Conservation (phyloP, 2,113 vertebrate genomes). For the Nothoprocta pentlandii region DNA sequence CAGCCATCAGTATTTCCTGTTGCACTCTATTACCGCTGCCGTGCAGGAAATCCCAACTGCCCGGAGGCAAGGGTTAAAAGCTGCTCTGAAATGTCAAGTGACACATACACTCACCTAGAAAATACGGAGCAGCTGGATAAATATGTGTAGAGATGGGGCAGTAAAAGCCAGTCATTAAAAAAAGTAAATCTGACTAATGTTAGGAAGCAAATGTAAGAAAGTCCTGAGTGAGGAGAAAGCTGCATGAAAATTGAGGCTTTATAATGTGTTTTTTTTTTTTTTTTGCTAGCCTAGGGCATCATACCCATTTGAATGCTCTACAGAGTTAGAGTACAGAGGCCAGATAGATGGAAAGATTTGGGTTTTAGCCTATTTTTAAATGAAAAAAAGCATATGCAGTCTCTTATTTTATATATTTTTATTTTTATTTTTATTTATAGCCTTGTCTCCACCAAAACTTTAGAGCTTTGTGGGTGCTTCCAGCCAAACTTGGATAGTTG, state of each 20-base stretch:
- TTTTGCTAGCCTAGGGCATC: not conserved
- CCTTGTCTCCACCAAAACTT: not conserved
- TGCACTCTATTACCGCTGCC: constrained; percentile 55
- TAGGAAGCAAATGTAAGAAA: constrained; percentile 16
- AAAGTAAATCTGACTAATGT: constrained; percentile 70
- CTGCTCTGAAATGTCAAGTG: constrained; percentile 71
- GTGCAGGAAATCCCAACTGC: constrained; percentile 73
- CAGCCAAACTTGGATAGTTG: not conserved
- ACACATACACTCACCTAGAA: constrained; percentile 63
- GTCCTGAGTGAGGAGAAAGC: not conserved
- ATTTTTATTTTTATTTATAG: too few species aligned
- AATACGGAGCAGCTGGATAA: constrained; percentile 79
- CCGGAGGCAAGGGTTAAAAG: constrained; percentile 67
- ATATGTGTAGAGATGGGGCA: constrained; percentile 62
- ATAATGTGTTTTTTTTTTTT: not conserved
- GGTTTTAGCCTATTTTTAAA: not conserved
- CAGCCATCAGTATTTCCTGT: constrained; percentile 58
- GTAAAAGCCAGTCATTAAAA: constrained; percentile 62
- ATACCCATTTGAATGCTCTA: not conserved
- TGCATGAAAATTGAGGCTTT: not conserved
- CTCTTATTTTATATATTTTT: too few species aligned
- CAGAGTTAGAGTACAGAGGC: not conserved
- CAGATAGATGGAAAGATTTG: not conserved
- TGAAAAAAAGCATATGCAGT: not conserved
- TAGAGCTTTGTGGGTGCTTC: not conserved